These are phyloP conservation scores for Frankliniella fusca DNA, from an alignment of 2,888 invertebrate species.

Conservation along the genomic window DNA sequence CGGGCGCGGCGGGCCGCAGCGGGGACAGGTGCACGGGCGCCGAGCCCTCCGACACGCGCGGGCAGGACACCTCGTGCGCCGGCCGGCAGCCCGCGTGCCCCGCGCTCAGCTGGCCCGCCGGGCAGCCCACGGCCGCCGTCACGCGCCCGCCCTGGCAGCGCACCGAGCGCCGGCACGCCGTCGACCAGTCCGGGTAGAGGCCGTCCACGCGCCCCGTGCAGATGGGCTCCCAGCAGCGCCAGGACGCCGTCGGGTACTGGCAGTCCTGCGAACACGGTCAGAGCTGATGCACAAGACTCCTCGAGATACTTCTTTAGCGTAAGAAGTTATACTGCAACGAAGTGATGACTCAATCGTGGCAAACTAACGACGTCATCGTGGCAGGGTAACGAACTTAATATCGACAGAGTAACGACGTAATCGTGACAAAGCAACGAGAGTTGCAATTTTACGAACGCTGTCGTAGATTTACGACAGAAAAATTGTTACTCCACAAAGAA, in stretches of 20 bases:
- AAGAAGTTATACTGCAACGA: no score
- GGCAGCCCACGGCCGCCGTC: conserved; percentile 37
- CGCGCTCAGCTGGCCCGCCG: conserved; percentile 36
- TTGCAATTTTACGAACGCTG: no score
- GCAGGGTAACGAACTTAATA: no score
- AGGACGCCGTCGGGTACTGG: conserved; percentile 24
- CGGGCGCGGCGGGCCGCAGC: conserved; percentile 34
- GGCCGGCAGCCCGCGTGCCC: conserved; percentile 37
- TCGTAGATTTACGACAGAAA: no score
- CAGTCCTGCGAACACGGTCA: conserved; percentile 37
- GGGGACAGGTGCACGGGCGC: conserved; percentile 30
- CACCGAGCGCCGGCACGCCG: conserved; percentile 38
- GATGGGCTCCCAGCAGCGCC: conserved; percentile 36
- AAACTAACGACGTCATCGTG: no score
- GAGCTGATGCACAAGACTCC: no score
- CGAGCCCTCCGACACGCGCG: conserved; percentile 32
- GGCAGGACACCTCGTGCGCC: conserved; percentile 34
- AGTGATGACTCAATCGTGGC: no score
- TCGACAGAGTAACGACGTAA: no score
- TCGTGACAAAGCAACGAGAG: no score
- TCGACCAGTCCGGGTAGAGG: conserved; percentile 37
- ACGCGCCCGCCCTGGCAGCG: conserved; percentile 37
- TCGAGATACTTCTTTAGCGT: no score
- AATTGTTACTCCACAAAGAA: no score
- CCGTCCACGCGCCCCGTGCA: conserved; percentile 39